Conservation (phyloP, 2,888 invertebrate genomes). For the Phyto melanocephala region DNA sequence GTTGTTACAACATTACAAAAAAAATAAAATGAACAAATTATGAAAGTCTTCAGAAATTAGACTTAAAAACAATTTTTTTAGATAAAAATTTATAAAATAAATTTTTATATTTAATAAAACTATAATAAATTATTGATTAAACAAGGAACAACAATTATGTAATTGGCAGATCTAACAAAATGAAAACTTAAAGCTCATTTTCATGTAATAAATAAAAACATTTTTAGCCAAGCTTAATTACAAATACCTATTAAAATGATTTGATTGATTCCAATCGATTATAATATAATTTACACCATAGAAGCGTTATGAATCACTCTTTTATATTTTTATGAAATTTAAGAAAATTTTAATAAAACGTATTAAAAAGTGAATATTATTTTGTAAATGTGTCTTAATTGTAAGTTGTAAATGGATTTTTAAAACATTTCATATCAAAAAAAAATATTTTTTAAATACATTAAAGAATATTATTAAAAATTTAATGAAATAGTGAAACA, state of each 20-base stretch:
- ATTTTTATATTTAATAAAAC: constrained; percentile 50
- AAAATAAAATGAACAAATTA: neutral
- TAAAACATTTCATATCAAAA: too few species aligned
- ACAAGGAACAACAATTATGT: neutral
- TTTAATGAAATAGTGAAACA: too few species aligned
- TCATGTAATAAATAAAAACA: constrained; percentile 15
- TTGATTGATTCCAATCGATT: constrained; percentile 15
- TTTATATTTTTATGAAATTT: too few species aligned
- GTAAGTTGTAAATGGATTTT: too few species aligned
- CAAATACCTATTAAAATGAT: neutral
- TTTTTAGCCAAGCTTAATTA: constrained; percentile 58
- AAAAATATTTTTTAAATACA: too few species aligned
- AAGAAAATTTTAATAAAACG: too few species aligned
- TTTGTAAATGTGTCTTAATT: too few species aligned
- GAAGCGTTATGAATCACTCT: neutral
- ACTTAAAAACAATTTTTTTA: constrained; percentile 47
- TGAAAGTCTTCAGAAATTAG: constrained; percentile 53
- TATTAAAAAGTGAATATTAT: too few species aligned
- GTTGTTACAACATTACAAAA: constrained; percentile 56
- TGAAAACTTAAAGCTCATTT: constrained; percentile 47
- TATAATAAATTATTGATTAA: constrained; percentile 14
- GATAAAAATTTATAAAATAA: constrained; percentile 62
- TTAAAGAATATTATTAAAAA: too few species aligned
- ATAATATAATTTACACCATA: constrained; percentile 19
- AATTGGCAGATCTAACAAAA: neutral